These are phyloP conservation scores for Saturnia pavonia DNA, from an alignment of 2,888 invertebrate species.

Conservation along the genomic window DNA sequence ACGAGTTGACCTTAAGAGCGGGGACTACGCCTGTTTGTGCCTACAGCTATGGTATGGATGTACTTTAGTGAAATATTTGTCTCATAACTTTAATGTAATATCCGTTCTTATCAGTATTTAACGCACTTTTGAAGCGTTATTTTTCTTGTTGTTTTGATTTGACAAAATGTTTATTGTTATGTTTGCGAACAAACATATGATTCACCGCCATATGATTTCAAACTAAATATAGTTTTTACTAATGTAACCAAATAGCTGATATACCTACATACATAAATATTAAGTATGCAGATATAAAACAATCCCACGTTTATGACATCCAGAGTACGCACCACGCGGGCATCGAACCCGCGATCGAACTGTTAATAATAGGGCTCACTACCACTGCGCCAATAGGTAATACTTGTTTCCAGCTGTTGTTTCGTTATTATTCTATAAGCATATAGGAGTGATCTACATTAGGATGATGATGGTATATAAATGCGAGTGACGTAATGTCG, in stretches of 20 bases:
- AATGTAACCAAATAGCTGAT: background rate
- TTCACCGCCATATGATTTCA: too few species aligned
- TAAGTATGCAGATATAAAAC: background rate
- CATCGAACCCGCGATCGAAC: background rate
- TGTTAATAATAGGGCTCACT: background rate
- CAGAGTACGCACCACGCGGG: background rate
- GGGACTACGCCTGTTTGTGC: background rate
- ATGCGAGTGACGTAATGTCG: conserved; percentile 37
- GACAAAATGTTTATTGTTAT: background rate
- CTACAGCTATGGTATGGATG: background rate
- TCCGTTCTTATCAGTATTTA: background rate
- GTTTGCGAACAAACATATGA: background rate
- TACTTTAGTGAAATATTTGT: background rate
- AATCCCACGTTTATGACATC: background rate
- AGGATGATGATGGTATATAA: conserved; percentile 7
- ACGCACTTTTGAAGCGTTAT: background rate
- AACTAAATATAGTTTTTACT: background rate
- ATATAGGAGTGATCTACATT: background rate
- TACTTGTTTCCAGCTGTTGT: background rate
- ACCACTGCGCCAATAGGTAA: background rate
- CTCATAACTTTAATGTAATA: too few species aligned
- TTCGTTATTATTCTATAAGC: background rate
- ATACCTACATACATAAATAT: too few species aligned
- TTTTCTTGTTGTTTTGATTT: background rate
- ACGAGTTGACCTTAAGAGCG: background rate